Percentiles rank a stretch among this genome's conserved stretches.
Conservation (phyloP, 2,113 vertebrate species). For the Paracanthobrama guichenoti region DNA sequence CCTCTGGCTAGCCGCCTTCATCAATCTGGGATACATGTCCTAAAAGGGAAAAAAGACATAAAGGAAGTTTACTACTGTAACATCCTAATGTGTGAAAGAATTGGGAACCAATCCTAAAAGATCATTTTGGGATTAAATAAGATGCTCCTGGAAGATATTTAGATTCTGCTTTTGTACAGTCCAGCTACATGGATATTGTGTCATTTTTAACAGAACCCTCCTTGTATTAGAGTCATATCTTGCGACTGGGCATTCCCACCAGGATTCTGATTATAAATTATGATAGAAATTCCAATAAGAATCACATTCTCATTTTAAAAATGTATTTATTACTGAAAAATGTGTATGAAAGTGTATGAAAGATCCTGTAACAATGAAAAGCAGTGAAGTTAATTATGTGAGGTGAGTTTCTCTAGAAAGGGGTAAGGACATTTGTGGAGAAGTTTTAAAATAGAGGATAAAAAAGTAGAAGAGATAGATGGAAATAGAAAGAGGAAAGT, state of each 20-base stretch:
- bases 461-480: too few relatives aligned
- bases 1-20: slow-evolving; percentile 62
- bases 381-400: neutral
- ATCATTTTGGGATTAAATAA: neutral
- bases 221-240: neutral
- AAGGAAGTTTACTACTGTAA: neutral
- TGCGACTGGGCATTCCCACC: neutral
- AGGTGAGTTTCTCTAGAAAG: neutral
- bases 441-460: neutral
- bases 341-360: neutral
- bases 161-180: neutral
- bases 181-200: neutral
- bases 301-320: neutral
- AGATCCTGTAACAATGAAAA: neutral
- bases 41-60: neutral
- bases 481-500: too few relatives aligned
- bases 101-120: neutral
- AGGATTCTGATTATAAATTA: neutral
- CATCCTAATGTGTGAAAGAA: neutral
- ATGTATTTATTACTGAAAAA: neutral
- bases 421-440: neutral
- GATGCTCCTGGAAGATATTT: neutral
- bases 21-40: neutral
- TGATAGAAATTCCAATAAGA: neutral
- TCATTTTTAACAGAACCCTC: neutral